Base-by-base conservation (phyloP, 30 jellyfish, hydroid and myxozoan species). In the Nemopilema nomurai region DNA sequence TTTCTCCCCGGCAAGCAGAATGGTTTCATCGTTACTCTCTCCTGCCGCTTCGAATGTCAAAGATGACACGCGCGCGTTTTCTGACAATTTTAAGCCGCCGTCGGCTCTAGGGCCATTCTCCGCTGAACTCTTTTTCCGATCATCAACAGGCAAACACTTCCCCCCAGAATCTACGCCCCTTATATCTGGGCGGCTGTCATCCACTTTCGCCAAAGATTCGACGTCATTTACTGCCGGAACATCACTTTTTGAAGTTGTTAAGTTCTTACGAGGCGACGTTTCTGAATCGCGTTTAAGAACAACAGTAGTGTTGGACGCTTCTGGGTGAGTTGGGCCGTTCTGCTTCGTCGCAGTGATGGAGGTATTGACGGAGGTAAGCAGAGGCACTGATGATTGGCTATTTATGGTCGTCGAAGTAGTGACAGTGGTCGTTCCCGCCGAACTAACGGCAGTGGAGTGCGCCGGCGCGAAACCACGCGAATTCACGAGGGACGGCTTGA, bases 1-100 rank as follows among this genome's bases (percentile, higher is more conserved):
- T 84, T 80, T 84, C 57, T 95, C 99, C 29, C 99, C 99, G 23
- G 99, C 99, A 22, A 86, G 82, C 77, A 95, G 57, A 32, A 95
- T 85, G 26, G 96, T 81, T 76, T 89, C 97, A 32, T 95, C 97
- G 1, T 94, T 64, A n/a, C 80, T 85, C 28, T 76, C 96, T 16
- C 74, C 29, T 3, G 97, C 77, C 18, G 79, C 67, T 3, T 69
- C 90, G 18, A 84, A 65, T 13, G 74, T 41, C 16, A 1, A 16
- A 6, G 57, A 3, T 13, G 13, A 41, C 13, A 41, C 57, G 1
- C 69, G 21, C 28, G 80, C 8, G 7, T 28, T 32, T 18, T 30
- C 26, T 29, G 25, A 7, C n/a, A 3, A 8, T 18, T 27, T 62
- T 7, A 24, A 7, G 21, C 49, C 17, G 26, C 4, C 17, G 81